Evolutionary conservation across 2,113 vertebrate species (phyloP), one percentile per base, ranked within the genome.

Genomic region (Boleophthalmus pectinirostris): DNA sequence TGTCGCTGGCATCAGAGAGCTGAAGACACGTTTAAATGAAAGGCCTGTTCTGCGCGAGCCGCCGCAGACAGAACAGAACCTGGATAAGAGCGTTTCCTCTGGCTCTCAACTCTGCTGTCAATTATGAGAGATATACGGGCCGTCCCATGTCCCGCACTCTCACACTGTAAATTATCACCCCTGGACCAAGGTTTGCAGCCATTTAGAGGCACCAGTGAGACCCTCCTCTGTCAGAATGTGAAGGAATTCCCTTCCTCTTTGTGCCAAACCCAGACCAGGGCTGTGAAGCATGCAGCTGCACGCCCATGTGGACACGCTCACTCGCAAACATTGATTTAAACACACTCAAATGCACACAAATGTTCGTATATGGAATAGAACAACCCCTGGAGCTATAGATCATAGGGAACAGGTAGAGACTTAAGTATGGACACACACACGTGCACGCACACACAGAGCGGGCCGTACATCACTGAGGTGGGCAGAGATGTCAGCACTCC

Each of bases 381-480:
- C 79, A 81, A 75, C 65, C 74, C 80, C 82, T 9, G 75, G 71
- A 86, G 88, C 83, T 75, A 81, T 86, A 90, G 81, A 88, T 91
- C 87, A 89, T 29, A 71, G 72, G 73, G 72, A 89, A 82, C 84
- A 89, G 88, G 87, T 88, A 90, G 65, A 82, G 74, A 82, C 65
- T 80, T 82, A 72, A 78, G 76, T 72, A 68, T 58, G 56, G 63
- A 51, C 69, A 68, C 57, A 74, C 61, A 67, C 68, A 66, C 38
- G 66, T 38, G 47, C 15, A 68, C 61, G 57, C 68, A 74, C 64
- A 73, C 69, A 76, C 70, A 49, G 16, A 75, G 69, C 78, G 79
- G 79, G 86, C 85, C 54, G 85, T 93, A 93, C 86, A 91, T 94
- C 91, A 91, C 68, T 56, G 83, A 81, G 85, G 88, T 89, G 84